A percentile compares a stretch with the other conserved stretches of the same genome.
These are phyloP conservation scores for Nematopogon swammerdamellus DNA, from an alignment of 2,888 invertebrate genomes.

Conservation along the genomic window DNA sequence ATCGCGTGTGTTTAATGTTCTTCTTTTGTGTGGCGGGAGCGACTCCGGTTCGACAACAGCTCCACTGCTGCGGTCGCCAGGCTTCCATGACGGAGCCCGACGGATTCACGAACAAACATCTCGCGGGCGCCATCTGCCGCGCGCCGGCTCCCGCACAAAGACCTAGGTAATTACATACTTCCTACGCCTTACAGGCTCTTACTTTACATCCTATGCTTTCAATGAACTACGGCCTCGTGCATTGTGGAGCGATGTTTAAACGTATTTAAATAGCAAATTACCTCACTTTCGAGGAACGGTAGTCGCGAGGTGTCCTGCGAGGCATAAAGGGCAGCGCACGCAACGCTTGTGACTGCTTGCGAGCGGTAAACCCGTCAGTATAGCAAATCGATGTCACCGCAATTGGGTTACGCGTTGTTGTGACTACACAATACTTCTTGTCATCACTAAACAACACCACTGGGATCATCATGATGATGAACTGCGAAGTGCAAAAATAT, in stretches of 20 bases:
- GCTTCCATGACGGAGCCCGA: conserved; percentile 1
- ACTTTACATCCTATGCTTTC: not conserved
- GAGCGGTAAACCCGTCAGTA: too few relatives aligned
- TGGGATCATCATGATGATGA: too few relatives aligned
- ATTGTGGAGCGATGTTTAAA: not conserved
- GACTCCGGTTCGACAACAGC: not conserved
- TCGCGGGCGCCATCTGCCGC: conserved; percentile 37
- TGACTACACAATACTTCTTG: too few relatives aligned
- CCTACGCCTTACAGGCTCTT: conserved; percentile 40
- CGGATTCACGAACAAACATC: conserved; percentile 9
- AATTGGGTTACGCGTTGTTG: too few relatives aligned
- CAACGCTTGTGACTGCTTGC: not conserved
- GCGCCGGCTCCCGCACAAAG: conserved; percentile 7
- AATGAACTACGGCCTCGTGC: not conserved
- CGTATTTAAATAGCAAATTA: not conserved
- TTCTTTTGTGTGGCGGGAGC: not conserved
- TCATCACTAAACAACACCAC: too few relatives aligned
- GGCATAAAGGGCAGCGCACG: not conserved
- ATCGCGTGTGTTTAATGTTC: not conserved
- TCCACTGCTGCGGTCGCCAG: not conserved
- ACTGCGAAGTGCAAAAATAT: too few relatives aligned
- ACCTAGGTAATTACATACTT: conserved; percentile 29
- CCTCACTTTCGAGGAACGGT: not conserved
- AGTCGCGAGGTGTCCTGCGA: not conserved
- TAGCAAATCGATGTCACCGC: too few relatives aligned